Percentiles rank a stretch among this genome's conserved stretches.
Evolutionary conservation across 2,797 vertebrate species (phyloP).

Genomic region (Carcharodon carcharias): DNA sequence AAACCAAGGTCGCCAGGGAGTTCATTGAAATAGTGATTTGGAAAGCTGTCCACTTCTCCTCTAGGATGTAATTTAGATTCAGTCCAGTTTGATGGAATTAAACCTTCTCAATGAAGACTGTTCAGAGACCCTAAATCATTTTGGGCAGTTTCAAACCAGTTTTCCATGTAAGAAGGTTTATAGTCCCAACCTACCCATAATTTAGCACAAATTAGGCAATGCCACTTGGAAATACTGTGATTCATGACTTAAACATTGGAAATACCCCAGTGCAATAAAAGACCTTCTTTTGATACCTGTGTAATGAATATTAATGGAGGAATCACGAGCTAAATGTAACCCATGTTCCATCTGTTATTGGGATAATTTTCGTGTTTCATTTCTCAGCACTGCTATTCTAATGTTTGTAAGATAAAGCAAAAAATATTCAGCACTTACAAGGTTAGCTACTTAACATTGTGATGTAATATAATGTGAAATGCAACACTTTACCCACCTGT

Average conservation of each 20-base stretch:
- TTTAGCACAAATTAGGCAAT: conserved; percentile 23
- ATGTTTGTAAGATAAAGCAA: background rate
- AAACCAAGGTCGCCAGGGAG: background rate
- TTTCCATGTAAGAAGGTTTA: background rate
- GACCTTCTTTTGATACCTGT: background rate
- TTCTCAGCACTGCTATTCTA: background rate
- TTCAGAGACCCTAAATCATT: background rate
- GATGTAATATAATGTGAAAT: background rate
- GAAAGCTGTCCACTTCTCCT: background rate
- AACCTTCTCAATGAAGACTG: background rate
- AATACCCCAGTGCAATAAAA: background rate
- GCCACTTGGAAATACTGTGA: background rate
- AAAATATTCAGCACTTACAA: background rate
- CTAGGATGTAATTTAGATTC: background rate
- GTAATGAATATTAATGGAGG: background rate
- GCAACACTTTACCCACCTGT: too few relatives aligned
- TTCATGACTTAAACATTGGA: background rate
- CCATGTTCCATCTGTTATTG: background rate
- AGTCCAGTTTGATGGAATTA: background rate
- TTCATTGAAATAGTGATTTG: background rate
- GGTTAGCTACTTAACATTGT: background rate
- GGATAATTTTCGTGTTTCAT: background rate
- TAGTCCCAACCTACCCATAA: conserved; percentile 10
- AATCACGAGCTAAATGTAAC: background rate
- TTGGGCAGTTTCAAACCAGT: background rate